These are phyloP conservation scores for Prochilodus magdalenae DNA, from an alignment of 2,113 vertebrate species.

Conservation along the genomic window DNA sequence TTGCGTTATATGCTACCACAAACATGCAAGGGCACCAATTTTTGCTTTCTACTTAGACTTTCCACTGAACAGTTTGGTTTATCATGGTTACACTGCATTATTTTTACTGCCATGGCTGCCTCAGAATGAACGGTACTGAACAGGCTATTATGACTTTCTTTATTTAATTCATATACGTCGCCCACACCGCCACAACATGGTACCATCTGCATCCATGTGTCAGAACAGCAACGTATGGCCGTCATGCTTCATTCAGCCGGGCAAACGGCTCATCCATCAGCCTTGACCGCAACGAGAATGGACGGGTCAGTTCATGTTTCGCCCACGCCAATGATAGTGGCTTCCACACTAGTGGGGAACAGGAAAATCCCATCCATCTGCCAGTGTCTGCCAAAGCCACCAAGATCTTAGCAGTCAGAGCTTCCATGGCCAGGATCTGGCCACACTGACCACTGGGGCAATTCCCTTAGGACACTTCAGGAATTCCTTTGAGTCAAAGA, in stretches of 20 bases:
- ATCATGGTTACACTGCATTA: neutral
- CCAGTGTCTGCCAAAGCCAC: constrained; percentile 30
- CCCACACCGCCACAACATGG: neutral
- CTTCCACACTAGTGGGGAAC: constrained; percentile 6
- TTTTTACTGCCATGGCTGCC: neutral
- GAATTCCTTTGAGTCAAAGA: constrained; percentile 47
- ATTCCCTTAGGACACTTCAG: constrained; percentile 47
- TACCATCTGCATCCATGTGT: constrained; percentile 7
- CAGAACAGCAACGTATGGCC: neutral
- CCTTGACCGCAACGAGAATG: neutral
- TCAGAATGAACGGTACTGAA: neutral
- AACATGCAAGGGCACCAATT: neutral
- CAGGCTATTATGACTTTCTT: neutral
- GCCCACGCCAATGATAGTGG: neutral
- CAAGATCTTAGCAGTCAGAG: constrained; percentile 40
- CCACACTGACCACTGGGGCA: constrained; percentile 33
- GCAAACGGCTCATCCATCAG: constrained; percentile 29
- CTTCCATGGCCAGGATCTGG: constrained; percentile 26
- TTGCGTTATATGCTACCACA: constrained; percentile 5
- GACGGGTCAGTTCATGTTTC: constrained; percentile 43
- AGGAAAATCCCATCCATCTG: constrained; percentile 51
- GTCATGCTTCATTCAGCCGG: constrained; percentile 10
- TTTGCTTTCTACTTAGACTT: neutral
- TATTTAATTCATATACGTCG: neutral
- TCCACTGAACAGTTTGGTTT: neutral